phyloP scores from a whole-genome alignment of 2,113 vertebrate genomes.

The zebrafish (Danio rerio) region GRCz12tu NC_133181.1:3888501-3889000 shows the following conservation, averaged over 20 bases:
- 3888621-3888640: conserved; percentile 14
- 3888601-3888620: conserved; percentile 17
- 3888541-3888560: conserved; percentile 39
- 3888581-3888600: neutral
- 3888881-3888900: neutral
- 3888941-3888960: neutral
- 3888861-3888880: conserved; percentile 12
- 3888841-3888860: neutral
- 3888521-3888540: conserved; percentile 55
- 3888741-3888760: conserved; percentile 60
- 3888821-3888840: conserved; percentile 10
- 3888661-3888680: neutral
- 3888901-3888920: neutral
- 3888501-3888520: conserved; percentile 53
- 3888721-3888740: conserved; percentile 56
- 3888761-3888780: conserved; percentile 33
- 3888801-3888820: conserved; percentile 51
- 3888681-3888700: conserved; percentile 25
- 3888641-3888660: conserved; percentile 36
- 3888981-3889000: too few species aligned
- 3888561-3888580: neutral
- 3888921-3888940: neutral
- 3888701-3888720: conserved; percentile 54
- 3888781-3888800: conserved; percentile 48
- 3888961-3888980: neutral